phyloP scores from a whole-genome alignment of 1,140 invertebrate genomes.

The Lepidurus apus region DNA sequence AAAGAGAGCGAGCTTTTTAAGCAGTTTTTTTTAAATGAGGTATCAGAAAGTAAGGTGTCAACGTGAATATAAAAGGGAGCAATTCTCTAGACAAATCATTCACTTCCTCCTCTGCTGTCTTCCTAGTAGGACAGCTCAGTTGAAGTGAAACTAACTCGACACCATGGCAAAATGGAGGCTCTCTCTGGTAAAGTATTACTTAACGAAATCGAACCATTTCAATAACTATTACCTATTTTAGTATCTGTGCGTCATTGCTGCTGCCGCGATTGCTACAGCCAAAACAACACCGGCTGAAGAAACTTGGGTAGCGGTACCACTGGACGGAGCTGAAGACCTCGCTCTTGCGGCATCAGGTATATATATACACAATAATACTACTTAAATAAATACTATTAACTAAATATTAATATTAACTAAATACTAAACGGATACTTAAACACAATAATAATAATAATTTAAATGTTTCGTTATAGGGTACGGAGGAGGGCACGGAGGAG shows the following conservation, averaged over 20 bases:
- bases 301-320: not conserved
- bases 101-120: constrained; percentile 13
- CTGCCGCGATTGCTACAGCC: not conserved
- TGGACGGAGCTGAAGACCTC: not conserved
- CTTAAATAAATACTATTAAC: not conserved
- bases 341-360: not conserved
- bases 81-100: not conserved
- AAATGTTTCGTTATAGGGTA: not conserved
- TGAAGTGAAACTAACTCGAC: not conserved
- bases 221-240: not conserved
- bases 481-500: not conserved
- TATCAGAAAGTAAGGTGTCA: not conserved
- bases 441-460: not conserved
- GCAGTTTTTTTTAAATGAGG: not conserved
- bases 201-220: not conserved
- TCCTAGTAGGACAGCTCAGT: not conserved
- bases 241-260: not conserved
- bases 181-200: not conserved
- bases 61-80: not conserved
- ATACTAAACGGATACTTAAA: not conserved
- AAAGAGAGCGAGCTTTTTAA: not conserved
- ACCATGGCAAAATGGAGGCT: not conserved
- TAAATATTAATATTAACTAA: not conserved
- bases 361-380: not conserved
- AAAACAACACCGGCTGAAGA: not conserved